phyloP scores from a whole-genome alignment of 1,140 invertebrate species.

The Mesaphorura yosii region DNA sequence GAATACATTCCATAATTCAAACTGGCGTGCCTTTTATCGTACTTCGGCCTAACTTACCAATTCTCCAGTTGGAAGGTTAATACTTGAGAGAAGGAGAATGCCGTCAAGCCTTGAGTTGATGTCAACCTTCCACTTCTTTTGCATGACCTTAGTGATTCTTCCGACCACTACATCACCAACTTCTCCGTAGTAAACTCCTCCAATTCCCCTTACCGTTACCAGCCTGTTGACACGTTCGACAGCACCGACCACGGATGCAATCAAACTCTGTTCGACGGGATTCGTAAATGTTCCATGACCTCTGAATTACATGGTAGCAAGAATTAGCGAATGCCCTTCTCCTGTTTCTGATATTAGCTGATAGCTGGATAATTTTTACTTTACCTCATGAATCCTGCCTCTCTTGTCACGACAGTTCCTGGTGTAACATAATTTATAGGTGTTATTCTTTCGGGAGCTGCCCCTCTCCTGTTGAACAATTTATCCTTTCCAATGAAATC shows the following conservation, averaged over 20 bases:
- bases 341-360: no score
- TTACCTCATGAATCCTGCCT: conserved; percentile 74
- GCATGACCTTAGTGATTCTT: conserved; percentile 77
- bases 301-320: conserved; percentile 45
- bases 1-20: no score
- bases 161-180: conserved; percentile 96
- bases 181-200: conserved; percentile 82
- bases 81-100: conserved; percentile 74
- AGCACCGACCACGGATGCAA: conserved; percentile 85
- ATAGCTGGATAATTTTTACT: no score
- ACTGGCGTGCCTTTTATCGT: no score
- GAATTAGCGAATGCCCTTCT: no score
- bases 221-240: conserved; percentile 91
- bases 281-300: conserved; percentile 90
- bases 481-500: no score
- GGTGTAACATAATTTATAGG: conserved; percentile 63
- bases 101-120: conserved; percentile 84
- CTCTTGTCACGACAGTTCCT: conserved; percentile 67
- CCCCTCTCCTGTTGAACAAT: no score
- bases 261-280: conserved; percentile 59
- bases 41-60: no score
- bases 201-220: conserved; percentile 77
- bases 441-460: no score
- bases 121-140: conserved; percentile 91
- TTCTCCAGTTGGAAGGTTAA: conserved; percentile 95